Conservation (phyloP, 2,888 invertebrate genomes). For the Lepidocyrtinus sp. region DNA sequence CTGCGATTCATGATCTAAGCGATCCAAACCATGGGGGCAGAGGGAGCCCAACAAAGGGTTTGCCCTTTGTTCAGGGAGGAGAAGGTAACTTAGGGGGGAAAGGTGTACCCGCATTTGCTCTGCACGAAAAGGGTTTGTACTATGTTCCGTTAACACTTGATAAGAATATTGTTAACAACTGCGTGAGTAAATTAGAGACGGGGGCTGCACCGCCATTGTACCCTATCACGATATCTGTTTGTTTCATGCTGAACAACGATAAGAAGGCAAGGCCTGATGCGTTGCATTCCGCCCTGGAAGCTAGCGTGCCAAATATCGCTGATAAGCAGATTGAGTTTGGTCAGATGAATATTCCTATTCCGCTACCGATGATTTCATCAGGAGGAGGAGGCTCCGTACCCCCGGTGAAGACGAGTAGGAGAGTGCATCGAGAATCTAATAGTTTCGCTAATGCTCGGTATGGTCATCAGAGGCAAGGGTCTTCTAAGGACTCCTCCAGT, state of each 20-base stretch:
- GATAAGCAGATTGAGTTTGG: constrained; percentile 19
- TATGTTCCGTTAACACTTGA: constrained; percentile 91
- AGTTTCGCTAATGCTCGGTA: constrained; percentile 22
- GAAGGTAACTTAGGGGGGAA: constrained; percentile 70
- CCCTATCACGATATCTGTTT: constrained; percentile 89
- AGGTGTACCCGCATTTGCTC: constrained; percentile 89
- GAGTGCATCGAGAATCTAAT: constrained; percentile 23
- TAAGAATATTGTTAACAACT: constrained; percentile 81
- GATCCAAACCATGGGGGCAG: not conserved
- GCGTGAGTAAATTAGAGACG: constrained; percentile 75
- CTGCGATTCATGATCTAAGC: constrained; percentile 36
- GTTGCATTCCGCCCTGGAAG: not conserved
- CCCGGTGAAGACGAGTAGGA: constrained; percentile 15
- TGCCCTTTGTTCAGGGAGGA: constrained; percentile 23
- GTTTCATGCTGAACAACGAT: constrained; percentile 66
- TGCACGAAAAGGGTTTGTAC: constrained; percentile 90
- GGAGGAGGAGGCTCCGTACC: not conserved
- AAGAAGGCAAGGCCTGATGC: constrained; percentile 29
- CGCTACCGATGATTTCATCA: constrained; percentile 22
- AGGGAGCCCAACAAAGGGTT: not conserved
- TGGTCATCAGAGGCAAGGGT: constrained; percentile 7
- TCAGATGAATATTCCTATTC: not conserved
- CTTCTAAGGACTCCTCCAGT: constrained; percentile 25
- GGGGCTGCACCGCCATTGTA: constrained; percentile 80
- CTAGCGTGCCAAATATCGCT: not conserved